Base-by-base conservation (phyloP, 1,140 invertebrate genomes). In the Lordiphosa clarofinis region DNA sequence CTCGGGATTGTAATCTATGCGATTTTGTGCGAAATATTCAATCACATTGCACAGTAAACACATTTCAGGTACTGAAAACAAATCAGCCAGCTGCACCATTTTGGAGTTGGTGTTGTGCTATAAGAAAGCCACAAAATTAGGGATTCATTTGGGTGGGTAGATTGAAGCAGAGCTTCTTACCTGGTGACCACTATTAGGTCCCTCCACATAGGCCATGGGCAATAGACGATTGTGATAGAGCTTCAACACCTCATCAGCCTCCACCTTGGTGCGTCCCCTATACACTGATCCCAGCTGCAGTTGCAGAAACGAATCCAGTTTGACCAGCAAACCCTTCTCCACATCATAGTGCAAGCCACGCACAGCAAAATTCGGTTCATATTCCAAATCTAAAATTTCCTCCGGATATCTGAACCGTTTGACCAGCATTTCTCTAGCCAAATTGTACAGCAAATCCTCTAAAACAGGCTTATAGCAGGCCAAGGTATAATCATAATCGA, bases 61-160 rank as follows among this genome's bases (percentile, higher is more conserved):
- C 93, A 99, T 98, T 92, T 99, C 97, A 11, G 98, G 98, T 35
- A 99, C 94, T 1, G 97, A 98, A 90, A 99, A 99, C n/a, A 99
- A 89, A 91, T 99, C 98, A 11, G 97, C 96, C 59, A 99, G 90
- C 88, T 99, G 97, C 12, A 97, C 93, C 97, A 99, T 98, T 90
- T 96, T 95, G 5, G 94, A 91, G 56, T 92, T 91, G 35, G 91
- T 91, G 65, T 93, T 91, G 92, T 95, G 87, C 82, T 86, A 35
- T 9, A 42, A 24, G 13, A 35, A 9, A 24, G 1, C 4, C 53
- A 92, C 91, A 65, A 56, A 63, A 39, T 56, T 44, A 13, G 54
- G 40, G 52, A 56, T 60, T 21, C 44, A 44, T 38, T 47, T 40
- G 4, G 39, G 2, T 19, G 3, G 19, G 3, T 15, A 3, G 53